Evolutionary conservation across 2,888 invertebrate species (phyloP).

Genomic region (Petrophora chlorosata): DNA sequence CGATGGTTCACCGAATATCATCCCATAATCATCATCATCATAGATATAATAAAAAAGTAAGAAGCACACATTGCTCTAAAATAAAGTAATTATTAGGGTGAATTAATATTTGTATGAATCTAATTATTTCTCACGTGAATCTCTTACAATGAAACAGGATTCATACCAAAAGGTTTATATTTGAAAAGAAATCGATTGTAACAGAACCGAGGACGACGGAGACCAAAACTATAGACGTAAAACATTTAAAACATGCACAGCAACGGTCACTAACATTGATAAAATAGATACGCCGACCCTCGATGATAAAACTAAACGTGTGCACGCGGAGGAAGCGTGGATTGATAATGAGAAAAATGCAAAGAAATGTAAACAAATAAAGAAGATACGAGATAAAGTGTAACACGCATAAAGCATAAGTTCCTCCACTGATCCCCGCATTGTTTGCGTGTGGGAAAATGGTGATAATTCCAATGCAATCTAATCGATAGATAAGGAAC

Average conservation of each 20-base stretch:
- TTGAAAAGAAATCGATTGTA: no score
- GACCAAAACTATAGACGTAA: neutral
- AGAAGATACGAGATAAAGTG: neutral
- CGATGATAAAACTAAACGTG: slow-evolving; percentile 8
- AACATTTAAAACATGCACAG: neutral
- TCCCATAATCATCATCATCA: no score
- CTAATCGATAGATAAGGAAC: slow-evolving; percentile 3
- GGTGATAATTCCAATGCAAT: slow-evolving; percentile 1
- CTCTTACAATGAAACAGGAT: no score
- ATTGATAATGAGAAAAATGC: slow-evolving; percentile 18
- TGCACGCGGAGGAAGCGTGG: slow-evolving; percentile 12
- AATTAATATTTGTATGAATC: no score
- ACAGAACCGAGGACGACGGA: no score
- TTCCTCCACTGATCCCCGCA: slow-evolving; percentile 1
- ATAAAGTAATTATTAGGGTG: no score
- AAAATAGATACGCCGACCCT: slow-evolving; percentile 12
- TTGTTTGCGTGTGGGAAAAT: slow-evolving; percentile 12
- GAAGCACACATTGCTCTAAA: no score
- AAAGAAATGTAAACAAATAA: slow-evolving; percentile 19
- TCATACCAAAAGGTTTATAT: no score
- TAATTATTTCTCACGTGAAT: no score
- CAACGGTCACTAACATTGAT: slow-evolving; percentile 22
- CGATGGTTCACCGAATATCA: no score
- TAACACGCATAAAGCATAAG: slow-evolving; percentile 4
- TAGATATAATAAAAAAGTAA: no score